Evolutionary conservation across 2,113 vertebrate species (phyloP).

Genomic region (Herpetotheres cachinnans): DNA sequence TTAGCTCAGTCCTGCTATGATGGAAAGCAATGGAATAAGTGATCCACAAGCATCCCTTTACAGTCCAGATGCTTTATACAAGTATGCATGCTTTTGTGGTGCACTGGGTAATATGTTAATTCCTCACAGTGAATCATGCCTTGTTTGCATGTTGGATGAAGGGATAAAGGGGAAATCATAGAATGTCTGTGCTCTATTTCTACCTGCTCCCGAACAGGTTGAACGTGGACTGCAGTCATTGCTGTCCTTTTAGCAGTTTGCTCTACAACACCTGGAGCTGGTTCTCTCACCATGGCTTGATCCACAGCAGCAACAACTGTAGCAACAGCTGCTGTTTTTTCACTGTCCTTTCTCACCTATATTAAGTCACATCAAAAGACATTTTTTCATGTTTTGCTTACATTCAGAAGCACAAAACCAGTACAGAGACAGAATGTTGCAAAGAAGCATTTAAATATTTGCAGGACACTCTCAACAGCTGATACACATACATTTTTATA

Average conservation of each 20-base stretch:
- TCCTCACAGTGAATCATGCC: slow-evolving; percentile 14
- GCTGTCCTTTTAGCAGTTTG: slow-evolving; percentile 78
- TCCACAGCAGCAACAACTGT: slow-evolving; percentile 89
- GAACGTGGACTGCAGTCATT: slow-evolving; percentile 72
- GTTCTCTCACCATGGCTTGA: slow-evolving; percentile 84
- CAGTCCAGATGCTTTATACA: not conserved
- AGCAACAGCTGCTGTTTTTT: slow-evolving; percentile 83
- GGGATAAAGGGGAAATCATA: not conserved
- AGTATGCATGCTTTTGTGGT: slow-evolving; percentile 18
- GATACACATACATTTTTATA: not conserved
- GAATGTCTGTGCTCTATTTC: not conserved
- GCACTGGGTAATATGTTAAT: slow-evolving; percentile 18
- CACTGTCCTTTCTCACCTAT: slow-evolving; percentile 77
- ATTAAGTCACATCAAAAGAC: slow-evolving; percentile 54
- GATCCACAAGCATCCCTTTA: not conserved
- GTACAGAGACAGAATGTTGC: not conserved
- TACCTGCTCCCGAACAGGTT: slow-evolving; percentile 83
- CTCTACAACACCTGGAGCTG: slow-evolving; percentile 75
- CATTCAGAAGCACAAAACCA: slow-evolving; percentile 3
- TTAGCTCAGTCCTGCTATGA: not conserved
- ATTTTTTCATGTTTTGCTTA: slow-evolving; percentile 20
- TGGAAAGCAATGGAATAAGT: not conserved
- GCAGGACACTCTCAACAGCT: not conserved
- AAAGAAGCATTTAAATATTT: not conserved
- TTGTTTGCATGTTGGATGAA: not conserved